phyloP scores from a whole-genome alignment of 1,140 invertebrate genomes.

The Gonioctena quinquepunctata region DNA sequence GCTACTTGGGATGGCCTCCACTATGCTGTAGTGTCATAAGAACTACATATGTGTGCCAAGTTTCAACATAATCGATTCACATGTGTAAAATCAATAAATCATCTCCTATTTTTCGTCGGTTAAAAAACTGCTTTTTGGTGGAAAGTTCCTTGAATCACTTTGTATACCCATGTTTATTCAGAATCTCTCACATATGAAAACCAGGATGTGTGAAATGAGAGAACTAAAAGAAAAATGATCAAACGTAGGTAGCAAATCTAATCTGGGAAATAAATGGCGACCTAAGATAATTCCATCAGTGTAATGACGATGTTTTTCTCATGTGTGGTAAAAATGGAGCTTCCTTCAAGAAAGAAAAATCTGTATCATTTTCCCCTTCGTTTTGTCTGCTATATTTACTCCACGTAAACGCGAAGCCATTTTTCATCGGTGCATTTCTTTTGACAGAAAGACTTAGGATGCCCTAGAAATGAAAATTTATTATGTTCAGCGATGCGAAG shows the following conservation, averaged over 20 bases:
- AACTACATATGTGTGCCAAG: no score
- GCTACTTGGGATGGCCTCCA: no score
- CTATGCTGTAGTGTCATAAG: no score
- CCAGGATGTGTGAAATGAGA: no score
- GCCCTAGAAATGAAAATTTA: slow-evolving; percentile 26
- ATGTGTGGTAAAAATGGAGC: slow-evolving; percentile 35
- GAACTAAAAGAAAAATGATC: background rate
- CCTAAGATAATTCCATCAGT: slow-evolving; percentile 16
- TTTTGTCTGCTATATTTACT: slow-evolving; percentile 38
- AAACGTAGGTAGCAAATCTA: background rate
- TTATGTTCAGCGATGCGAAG: background rate
- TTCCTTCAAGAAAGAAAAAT: slow-evolving; percentile 37
- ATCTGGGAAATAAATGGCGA: slow-evolving; percentile 9
- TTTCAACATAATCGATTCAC: no score
- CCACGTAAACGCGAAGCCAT: slow-evolving; percentile 33
- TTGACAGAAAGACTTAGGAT: slow-evolving; percentile 34
- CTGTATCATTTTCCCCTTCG: slow-evolving; percentile 32
- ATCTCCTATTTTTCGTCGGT: no score
- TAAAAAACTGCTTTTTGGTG: no score
- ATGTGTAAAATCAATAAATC: no score
- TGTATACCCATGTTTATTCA: no score
- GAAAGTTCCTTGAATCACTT: no score
- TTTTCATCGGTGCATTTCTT: slow-evolving; percentile 39
- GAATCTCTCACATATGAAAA: no score
- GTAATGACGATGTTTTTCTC: slow-evolving; percentile 23